Percentiles rank a stretch among this genome's conserved stretches.
Conservation (phyloP, 2,888 invertebrate genomes). For the Eupelmus urozonus region DNA sequence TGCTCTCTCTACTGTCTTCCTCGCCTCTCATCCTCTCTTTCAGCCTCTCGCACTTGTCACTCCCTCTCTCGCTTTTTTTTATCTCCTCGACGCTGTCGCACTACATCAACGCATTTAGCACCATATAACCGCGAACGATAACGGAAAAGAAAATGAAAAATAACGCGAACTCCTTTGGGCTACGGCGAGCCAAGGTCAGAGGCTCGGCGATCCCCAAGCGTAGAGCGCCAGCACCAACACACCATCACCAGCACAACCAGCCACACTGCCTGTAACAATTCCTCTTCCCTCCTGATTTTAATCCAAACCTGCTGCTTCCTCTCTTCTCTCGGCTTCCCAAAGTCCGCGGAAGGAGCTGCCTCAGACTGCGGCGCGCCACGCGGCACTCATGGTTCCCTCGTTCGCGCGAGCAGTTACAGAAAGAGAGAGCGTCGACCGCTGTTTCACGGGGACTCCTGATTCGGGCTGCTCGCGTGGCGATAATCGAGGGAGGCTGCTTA, state of each 20-base stretch:
- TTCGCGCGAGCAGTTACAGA: neutral
- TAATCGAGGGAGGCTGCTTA: too few relatives aligned
- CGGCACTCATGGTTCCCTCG: neutral
- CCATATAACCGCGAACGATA: neutral
- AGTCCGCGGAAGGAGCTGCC: neutral
- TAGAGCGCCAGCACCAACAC: neutral
- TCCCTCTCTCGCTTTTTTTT: neutral
- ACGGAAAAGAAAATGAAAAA: too few relatives aligned
- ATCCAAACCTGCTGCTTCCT: too few relatives aligned
- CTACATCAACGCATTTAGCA: neutral
- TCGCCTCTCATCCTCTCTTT: neutral
- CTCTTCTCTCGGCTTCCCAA: too few relatives aligned
- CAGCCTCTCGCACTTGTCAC: neutral
- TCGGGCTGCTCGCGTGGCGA: neutral
- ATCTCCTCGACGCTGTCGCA: neutral
- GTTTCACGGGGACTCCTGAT: neutral
- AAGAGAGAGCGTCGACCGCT: conserved; percentile 1
- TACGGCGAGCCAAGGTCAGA: conserved; percentile 17
- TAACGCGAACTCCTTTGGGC: too few relatives aligned
- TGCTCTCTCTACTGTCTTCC: neutral
- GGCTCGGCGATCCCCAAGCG: neutral
- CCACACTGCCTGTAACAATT: neutral
- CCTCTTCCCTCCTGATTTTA: neutral
- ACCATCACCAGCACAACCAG: conserved; percentile 6
- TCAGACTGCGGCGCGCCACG: neutral